Percentiles rank a stretch among this genome's conserved stretches.
Conservation (phyloP, 2,797 vertebrate species). For the Eremophila alpestris region DNA sequence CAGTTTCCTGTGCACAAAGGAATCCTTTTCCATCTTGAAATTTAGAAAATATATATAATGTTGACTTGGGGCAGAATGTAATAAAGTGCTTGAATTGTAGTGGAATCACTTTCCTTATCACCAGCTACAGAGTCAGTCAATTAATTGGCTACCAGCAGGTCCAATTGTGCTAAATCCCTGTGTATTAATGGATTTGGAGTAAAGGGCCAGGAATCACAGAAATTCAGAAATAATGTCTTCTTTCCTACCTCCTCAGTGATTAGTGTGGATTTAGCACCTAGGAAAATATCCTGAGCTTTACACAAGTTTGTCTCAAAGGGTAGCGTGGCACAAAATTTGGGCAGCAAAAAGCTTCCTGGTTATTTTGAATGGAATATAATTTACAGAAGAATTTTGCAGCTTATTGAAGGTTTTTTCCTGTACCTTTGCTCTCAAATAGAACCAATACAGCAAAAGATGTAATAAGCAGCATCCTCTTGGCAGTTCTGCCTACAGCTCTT, state of each 20-base stretch:
- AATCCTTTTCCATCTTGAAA: not conserved
- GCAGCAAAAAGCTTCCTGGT: not conserved
- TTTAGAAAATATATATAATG: not conserved
- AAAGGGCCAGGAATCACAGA: conserved; percentile 17
- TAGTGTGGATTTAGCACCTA: not conserved
- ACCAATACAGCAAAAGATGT: not conserved
- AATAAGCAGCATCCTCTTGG: not conserved
- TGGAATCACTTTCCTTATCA: conserved; percentile 42
- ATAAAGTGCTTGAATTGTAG: not conserved
- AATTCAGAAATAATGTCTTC: not conserved
- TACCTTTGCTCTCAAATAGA: not conserved
- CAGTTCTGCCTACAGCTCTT: not conserved
- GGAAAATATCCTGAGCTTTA: not conserved
- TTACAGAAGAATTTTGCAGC: not conserved
- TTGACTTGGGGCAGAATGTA: not conserved
- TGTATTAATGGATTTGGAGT: conserved; percentile 33
- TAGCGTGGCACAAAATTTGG: not conserved
- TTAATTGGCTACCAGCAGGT: conserved; percentile 5
- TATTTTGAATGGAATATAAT: not conserved
- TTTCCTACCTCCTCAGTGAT: not conserved
- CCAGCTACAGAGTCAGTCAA: conserved; percentile 4
- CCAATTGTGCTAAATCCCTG: conserved; percentile 11
- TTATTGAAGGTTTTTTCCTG: not conserved
- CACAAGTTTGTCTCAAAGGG: not conserved
- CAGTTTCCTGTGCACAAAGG: not conserved